These are phyloP conservation scores for Psilopogon haemacephalus DNA, from an alignment of 2,113 vertebrate species.

Conservation along the genomic window DNA sequence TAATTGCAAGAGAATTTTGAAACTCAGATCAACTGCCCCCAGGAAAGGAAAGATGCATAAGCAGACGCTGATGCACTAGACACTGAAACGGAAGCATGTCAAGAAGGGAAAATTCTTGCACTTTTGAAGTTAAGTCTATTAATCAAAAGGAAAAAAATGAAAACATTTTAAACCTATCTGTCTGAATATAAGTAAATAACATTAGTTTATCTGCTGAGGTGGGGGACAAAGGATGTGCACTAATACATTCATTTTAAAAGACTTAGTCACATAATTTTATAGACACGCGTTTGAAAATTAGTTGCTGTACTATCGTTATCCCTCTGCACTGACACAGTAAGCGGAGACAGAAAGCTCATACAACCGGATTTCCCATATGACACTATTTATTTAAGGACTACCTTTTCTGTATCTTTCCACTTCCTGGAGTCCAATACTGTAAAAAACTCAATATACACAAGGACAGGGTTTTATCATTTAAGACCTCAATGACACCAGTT, in stretches of 20 bases:
- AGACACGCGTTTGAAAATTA: neutral
- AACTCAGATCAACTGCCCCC: neutral
- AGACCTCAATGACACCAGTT: neutral
- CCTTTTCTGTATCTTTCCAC: neutral
- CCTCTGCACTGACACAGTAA: neutral
- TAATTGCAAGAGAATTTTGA: slow-evolving; percentile 10
- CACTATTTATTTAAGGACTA: neutral
- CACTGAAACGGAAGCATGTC: neutral
- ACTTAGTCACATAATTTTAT: neutral
- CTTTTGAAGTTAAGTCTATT: neutral
- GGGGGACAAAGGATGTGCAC: neutral
- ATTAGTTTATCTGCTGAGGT: neutral
- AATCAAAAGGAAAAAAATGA: neutral
- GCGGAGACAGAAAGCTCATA: neutral
- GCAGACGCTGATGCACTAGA: neutral
- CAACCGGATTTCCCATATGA: neutral
- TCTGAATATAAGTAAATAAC: neutral
- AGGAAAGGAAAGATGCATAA: neutral
- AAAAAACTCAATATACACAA: neutral
- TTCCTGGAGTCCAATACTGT: neutral
- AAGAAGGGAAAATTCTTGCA: neutral
- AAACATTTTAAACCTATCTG: neutral
- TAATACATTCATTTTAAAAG: neutral
- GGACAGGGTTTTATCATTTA: neutral
- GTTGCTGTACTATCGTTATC: neutral